Evolutionary conservation across 2,888 invertebrate genomes (phyloP), one percentile per base, ranked within the genome.

Genomic region (Drosophila rellima): DNA sequence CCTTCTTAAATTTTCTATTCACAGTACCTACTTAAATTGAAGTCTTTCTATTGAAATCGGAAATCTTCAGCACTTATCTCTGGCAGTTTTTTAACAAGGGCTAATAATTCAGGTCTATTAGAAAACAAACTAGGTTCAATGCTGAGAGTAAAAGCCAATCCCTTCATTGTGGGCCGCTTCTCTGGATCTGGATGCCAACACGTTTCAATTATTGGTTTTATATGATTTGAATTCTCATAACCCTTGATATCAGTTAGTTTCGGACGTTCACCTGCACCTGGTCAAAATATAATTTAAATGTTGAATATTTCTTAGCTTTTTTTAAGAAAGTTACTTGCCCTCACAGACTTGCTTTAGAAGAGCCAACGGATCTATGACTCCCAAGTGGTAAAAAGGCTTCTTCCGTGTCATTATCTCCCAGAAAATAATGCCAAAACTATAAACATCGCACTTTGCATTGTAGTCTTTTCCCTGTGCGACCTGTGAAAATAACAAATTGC

Each of bases 371-470:
- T 0, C 0, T 18, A 15, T 1, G 0, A 3, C 2, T 13, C 13
- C 20, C 7, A 44, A 10, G 2, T 56, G 18, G 23, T 44, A 13
- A 42, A 42, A 64, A 0, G 63, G 63, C n/a, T 29, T 44, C 13
- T 50, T 44, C 7, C 15, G n/a, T 5, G 62, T 4, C 39, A 62
- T 20, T 7, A 54, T 17, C 39, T 62, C 62, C 59, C 59, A 65
- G 10, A 52, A 15, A 13, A 52, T 10, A 17, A 65, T 57, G 2
- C 64, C 64, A 39, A 39, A 65, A 31, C 64, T 65, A 17, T 31
- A 65, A 13, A 65, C 52, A 59, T 65, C 64, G 2, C 40, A 33
- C 47, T 56, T 45, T 31, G 17, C 7, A 1, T 15, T 31, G 7
- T 60, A 60, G 0, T 13, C 23, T 1, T 6, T 0, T 29, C 2